Conservation (phyloP, 2,888 invertebrate genomes). For the Hirudinaria manillensis region DNA sequence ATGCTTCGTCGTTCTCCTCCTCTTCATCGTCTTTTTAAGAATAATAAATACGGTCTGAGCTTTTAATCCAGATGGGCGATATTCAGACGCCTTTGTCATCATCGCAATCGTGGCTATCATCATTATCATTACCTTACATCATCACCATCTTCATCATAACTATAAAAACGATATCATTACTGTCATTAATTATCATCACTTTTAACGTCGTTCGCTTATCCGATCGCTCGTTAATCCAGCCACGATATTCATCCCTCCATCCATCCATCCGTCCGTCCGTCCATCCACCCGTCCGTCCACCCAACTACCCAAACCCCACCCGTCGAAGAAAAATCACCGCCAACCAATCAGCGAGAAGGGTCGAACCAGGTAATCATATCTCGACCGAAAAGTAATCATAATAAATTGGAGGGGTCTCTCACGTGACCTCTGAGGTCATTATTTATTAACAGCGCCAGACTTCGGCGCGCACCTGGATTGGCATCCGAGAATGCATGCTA, state of each 20-base stretch:
- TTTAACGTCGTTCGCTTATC: slow-evolving; percentile 8
- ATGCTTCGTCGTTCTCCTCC: slow-evolving; percentile 11
- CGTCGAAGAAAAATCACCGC: background rate
- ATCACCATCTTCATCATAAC: slow-evolving; percentile 22
- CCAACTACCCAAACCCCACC: no score
- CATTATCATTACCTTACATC: background rate
- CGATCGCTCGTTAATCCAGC: background rate
- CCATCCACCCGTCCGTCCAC: background rate
- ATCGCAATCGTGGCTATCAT: background rate
- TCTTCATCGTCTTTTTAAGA: background rate
- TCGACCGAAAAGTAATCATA: no score
- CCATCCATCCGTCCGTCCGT: background rate
- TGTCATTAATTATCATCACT: slow-evolving; percentile 26
- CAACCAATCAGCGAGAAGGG: no score
- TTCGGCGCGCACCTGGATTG: no score
- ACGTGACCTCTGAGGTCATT: no score
- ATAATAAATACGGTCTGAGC: background rate
- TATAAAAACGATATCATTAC: no score
- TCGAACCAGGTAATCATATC: no score
- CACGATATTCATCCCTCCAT: slow-evolving; percentile 1
- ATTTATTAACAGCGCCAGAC: no score
- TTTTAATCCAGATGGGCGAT: background rate
- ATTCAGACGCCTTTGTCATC: background rate
- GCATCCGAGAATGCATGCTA: no score
- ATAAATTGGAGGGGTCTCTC: no score